A percentile compares a stretch with the other conserved stretches of the same genome.
These are phyloP conservation scores for Melinaea marsaeus DNA, from an alignment of 2,888 invertebrate species.

Conservation along the genomic window DNA sequence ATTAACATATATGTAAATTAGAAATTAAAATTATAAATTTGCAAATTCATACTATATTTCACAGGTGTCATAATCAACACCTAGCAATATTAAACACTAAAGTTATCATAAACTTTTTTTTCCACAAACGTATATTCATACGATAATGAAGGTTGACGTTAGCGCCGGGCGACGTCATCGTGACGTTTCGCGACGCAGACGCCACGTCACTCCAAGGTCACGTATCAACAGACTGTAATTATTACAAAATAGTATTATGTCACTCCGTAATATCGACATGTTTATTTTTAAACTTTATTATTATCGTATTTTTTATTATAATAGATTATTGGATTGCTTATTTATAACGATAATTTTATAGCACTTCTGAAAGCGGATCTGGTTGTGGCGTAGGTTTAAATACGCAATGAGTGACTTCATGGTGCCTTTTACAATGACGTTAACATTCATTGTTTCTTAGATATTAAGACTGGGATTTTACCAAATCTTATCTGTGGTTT, in stretches of 20 bases:
- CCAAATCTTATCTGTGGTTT: constrained; percentile 27
- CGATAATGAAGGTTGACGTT: constrained; percentile 39
- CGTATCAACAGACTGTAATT: constrained; percentile 40
- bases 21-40: no score
- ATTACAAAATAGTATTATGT: constrained; percentile 50
- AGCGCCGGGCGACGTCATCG: constrained; percentile 26
- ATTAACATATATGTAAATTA: no score
- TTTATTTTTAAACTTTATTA: constrained; percentile 24
- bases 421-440: constrained; percentile 24
- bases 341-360: constrained; percentile 4
- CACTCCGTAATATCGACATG: constrained; percentile 42
- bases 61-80: no score
- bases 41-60: no score
- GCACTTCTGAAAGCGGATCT: constrained; percentile 22
- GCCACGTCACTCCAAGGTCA: constrained; percentile 48
- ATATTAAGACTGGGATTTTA: constrained; percentile 32
- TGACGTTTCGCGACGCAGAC: constrained; percentile 38
- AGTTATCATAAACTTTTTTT: no score
- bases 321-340: constrained; percentile 12
- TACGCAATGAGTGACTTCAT: constrained; percentile 34
- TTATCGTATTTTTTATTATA: constrained; percentile 8
- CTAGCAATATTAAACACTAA: no score
- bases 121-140: no score
- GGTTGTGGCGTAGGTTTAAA: constrained; percentile 17
- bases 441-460: constrained; percentile 26